Percentiles rank a stretch among this genome's conserved stretches.
Conservation (phyloP, 2,113 vertebrate genomes). For the Leucopsar rothschildi region DNA sequence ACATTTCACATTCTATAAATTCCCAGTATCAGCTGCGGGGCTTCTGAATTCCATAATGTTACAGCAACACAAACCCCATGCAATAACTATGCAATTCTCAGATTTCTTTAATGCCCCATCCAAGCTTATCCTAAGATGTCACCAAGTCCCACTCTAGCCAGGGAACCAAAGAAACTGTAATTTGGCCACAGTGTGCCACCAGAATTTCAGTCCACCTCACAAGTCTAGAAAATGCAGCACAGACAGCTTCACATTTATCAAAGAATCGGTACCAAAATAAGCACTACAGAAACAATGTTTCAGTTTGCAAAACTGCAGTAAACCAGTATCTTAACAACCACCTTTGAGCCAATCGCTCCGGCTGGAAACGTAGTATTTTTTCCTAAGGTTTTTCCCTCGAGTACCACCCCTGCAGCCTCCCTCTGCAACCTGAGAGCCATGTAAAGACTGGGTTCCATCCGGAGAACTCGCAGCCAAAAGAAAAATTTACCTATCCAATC, state of each 20-base stretch:
- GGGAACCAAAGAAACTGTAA: background rate
- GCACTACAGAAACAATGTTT: too few species aligned
- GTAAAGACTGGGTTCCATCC: accelerated
- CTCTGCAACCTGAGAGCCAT: accelerated
- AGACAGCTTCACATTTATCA: accelerated
- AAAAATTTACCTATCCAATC: accelerated
- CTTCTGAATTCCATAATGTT: background rate
- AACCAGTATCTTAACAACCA: background rate
- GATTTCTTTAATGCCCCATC: accelerated
- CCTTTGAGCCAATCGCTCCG: too few species aligned
- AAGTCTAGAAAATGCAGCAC: background rate
- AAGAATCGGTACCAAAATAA: accelerated
- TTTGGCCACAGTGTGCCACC: accelerated
- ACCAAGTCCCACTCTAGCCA: background rate
- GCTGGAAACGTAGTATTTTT: accelerated
- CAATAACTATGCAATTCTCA: accelerated
- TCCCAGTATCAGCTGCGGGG: accelerated
- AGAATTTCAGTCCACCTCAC: background rate
- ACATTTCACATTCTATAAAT: accelerated
- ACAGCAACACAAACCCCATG: accelerated
- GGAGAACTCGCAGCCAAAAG: accelerated
- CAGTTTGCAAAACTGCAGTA: background rate
- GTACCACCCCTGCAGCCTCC: too few species aligned
- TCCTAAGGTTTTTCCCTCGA: accelerated
- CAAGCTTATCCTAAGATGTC: background rate